Conservation (phyloP, 2,113 vertebrate species). For the Condylura cristata region DNA sequence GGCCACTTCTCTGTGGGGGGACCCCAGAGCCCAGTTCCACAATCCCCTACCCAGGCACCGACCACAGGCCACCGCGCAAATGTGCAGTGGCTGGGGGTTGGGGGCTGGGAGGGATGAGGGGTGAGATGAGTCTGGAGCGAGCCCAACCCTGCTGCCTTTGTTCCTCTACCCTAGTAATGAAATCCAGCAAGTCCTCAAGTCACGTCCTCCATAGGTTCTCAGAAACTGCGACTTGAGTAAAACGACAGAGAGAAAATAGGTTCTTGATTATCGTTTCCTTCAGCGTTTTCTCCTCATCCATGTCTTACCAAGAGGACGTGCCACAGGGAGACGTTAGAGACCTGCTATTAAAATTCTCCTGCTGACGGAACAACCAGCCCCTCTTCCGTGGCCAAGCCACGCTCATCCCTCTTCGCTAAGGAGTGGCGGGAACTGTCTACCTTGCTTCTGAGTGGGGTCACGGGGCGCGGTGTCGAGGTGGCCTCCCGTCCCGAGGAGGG, state of each 20-base stretch:
- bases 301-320: not conserved
- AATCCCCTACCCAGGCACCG: not conserved
- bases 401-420: not conserved
- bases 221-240: not conserved
- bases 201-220: not conserved
- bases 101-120: no score
- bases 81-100: no score
- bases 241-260: not conserved
- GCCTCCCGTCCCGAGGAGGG: not conserved
- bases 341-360: not conserved
- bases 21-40: not conserved
- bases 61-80: not conserved
- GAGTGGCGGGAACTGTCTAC: not conserved
- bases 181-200: not conserved
- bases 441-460: not conserved
- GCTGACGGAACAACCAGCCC: not conserved
- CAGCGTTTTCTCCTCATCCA: not conserved
- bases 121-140: no score
- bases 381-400: not conserved
- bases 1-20: not conserved
- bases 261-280: not conserved
- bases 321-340: no score
- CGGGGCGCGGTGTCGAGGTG: not conserved
- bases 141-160: not conserved
- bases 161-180: not conserved